Percentiles rank a stretch among this genome's conserved stretches.
Evolutionary conservation across 2,888 invertebrate species (phyloP).

Genomic region (Drosophila borealis): DNA sequence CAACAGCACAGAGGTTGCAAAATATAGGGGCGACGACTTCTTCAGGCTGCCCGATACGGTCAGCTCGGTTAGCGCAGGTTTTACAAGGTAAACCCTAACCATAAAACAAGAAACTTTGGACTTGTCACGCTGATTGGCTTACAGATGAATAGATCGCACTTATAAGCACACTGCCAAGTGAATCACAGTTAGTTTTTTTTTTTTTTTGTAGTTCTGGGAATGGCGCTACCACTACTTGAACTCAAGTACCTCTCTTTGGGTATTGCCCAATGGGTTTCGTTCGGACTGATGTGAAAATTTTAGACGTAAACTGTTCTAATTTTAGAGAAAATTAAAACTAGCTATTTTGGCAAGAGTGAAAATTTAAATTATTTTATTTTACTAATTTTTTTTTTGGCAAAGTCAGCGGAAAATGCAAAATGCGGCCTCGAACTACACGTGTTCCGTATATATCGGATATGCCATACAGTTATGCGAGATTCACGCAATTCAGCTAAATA

Average conservation of each 20-base stretch:
- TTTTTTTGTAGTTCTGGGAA: neutral
- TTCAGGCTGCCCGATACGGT: slow-evolving; percentile 4
- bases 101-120: slow-evolving; percentile 8
- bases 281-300: slow-evolving; percentile 1
- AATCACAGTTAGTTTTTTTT: slow-evolving; percentile 10
- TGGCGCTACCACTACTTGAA: slow-evolving; percentile 16
- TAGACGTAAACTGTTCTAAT: slow-evolving; percentile 17
- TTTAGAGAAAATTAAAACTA: slow-evolving; percentile 29
- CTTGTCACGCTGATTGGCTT: slow-evolving; percentile 26
- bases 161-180: neutral
- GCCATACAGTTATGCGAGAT: slow-evolving; percentile 24
- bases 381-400: slow-evolving; percentile 46
- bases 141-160: slow-evolving; percentile 11
- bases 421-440: slow-evolving; percentile 59
- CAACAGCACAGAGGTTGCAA: slow-evolving; percentile 27
- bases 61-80: slow-evolving; percentile 22
- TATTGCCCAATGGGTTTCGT: slow-evolving; percentile 12
- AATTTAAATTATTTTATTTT: neutral
- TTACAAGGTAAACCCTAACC: slow-evolving; percentile 28
- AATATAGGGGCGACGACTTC: slow-evolving; percentile 47
- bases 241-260: slow-evolving; percentile 7
- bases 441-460: slow-evolving; percentile 38
- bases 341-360: slow-evolving; percentile 23
- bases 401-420: slow-evolving; percentile 28
- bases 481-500: slow-evolving; percentile 37